These are phyloP conservation scores for Tipula confusa DNA, from an alignment of 2,888 invertebrate species.

Conservation along the genomic window DNA sequence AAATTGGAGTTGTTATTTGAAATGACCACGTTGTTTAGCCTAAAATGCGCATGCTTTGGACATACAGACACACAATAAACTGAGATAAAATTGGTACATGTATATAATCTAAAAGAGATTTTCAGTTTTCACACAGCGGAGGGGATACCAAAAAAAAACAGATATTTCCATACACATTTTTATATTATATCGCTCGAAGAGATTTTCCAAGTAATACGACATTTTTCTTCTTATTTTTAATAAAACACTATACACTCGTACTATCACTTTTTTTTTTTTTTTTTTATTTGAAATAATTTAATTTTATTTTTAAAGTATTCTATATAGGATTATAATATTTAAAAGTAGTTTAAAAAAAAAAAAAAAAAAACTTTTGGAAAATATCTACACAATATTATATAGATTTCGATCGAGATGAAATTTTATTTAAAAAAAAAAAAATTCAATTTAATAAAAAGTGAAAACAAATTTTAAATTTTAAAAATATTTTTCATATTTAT, in stretches of 20 bases:
- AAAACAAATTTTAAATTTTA: background rate
- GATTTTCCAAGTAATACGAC: background rate
- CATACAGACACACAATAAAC: background rate
- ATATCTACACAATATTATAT: background rate
- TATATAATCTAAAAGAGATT: background rate
- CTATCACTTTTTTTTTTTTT: slow-evolving; percentile 12
- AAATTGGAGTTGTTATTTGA: background rate
- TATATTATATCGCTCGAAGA: background rate
- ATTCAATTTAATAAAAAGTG: background rate
- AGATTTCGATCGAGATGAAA: background rate
- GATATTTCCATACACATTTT: background rate
- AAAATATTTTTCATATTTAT: background rate
- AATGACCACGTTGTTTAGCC: background rate
- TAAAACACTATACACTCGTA: background rate
- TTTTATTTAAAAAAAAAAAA: background rate
- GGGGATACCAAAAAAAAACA: background rate
- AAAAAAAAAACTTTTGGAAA: background rate
- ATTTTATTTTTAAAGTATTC: slow-evolving; percentile 8
- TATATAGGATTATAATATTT: background rate
- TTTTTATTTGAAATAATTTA: too few species aligned
- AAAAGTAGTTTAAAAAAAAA: background rate
- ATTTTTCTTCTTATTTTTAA: slow-evolving; percentile 25
- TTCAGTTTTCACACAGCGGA: background rate
- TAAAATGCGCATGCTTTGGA: background rate
- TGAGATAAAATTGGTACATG: background rate